Conservation (phyloP, 2,113 vertebrate species). For the Dunckerocampus dactyliophorus region DNA sequence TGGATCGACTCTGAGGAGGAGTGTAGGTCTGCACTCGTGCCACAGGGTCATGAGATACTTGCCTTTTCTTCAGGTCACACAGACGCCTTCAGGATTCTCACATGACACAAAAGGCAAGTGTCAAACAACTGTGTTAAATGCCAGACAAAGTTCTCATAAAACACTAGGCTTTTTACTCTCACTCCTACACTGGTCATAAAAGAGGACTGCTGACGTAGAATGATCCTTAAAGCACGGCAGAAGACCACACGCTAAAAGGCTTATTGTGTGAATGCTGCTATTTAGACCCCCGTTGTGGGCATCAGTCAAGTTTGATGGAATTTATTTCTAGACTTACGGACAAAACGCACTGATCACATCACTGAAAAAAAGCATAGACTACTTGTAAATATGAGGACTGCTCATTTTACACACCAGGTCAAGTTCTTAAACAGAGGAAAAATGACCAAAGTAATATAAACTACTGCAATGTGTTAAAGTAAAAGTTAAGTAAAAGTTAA, state of each 20-base stretch:
- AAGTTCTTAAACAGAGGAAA: no score
- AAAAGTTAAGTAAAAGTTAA: no score
- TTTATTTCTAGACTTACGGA: no score
- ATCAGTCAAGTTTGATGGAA: conserved; percentile 6
- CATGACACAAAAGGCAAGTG: conserved; percentile 40
- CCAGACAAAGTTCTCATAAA: conserved; percentile 38
- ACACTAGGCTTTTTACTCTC: neutral
- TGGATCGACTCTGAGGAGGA: conserved; percentile 34
- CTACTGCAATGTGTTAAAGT: no score
- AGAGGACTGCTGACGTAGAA: conserved; percentile 2
- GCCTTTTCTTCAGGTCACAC: conserved; percentile 26
- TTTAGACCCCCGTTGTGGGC: conserved; percentile 24
- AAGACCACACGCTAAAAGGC: conserved; percentile 30
- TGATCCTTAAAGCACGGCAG: conserved; percentile 15
- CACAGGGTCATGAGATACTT: conserved; percentile 48
- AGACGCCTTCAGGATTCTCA: conserved; percentile 44
- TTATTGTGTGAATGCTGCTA: conserved; percentile 33
- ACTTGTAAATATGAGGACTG: no score
- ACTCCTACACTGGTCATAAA: conserved; percentile 17
- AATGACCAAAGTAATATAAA: no score
- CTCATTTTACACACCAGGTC: no score
- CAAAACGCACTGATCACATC: no score
- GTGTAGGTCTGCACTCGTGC: conserved; percentile 28
- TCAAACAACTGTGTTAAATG: conserved; percentile 31
- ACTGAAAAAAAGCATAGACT: no score